Evolutionary conservation across 1,140 invertebrate species (phyloP).

Genomic region (Mizuhopecten yessoensis): DNA sequence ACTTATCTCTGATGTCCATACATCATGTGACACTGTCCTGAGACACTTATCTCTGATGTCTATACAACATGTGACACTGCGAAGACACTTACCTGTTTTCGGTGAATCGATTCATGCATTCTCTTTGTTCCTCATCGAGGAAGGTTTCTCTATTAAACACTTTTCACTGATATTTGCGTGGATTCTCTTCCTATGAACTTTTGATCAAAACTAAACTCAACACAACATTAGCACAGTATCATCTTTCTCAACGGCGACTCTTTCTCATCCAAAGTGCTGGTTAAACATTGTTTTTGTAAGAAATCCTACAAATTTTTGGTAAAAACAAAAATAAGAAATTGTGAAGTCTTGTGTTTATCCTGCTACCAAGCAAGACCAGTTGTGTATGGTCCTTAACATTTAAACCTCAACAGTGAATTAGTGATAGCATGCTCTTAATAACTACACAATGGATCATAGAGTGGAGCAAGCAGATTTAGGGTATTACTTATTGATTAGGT

Average conservation of each 20-base stretch:
- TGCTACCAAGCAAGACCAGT: conserved; percentile 14
- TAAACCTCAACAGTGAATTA: background rate
- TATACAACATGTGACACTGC: background rate
- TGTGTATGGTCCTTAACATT: background rate
- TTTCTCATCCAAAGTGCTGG: background rate
- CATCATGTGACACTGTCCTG: background rate
- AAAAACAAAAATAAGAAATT: background rate
- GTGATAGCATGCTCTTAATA: conserved; percentile 30
- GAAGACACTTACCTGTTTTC: background rate
- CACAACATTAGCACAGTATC: background rate
- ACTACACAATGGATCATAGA: background rate
- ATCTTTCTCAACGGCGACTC: background rate
- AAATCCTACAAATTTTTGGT: background rate
- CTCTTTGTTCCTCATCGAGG: background rate
- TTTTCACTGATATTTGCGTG: background rate
- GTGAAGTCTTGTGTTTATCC: background rate
- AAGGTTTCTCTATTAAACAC: background rate
- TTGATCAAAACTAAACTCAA: background rate
- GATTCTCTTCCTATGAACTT: background rate
- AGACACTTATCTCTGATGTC: background rate
- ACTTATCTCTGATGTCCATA: background rate
- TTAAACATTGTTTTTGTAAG: background rate
- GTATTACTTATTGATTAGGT: background rate
- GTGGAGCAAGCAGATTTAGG: conserved; percentile 37
- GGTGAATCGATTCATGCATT: conserved; percentile 33